Evolutionary conservation across 2,888 invertebrate genomes (phyloP).

Genomic region (Pecten maximus): DNA sequence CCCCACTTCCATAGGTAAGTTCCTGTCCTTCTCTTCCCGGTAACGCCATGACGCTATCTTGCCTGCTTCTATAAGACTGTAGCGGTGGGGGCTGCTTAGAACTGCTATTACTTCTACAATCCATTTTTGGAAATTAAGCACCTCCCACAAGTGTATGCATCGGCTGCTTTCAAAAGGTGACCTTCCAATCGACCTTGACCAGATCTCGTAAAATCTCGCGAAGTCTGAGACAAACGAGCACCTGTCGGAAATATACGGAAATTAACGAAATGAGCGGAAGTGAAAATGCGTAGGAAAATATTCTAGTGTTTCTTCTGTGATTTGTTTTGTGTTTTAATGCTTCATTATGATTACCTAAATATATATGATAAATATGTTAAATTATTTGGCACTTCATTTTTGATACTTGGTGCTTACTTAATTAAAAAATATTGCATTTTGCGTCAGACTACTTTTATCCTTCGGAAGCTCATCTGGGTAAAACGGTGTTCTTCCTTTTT

Average conservation of each 20-base stretch:
- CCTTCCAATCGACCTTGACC: conserved; percentile 14
- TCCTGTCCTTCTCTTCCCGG: conserved; percentile 81
- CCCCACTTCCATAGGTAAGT: conserved; percentile 82
- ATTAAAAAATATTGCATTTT: neutral
- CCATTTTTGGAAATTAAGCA: conserved; percentile 29
- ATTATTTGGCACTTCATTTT: neutral
- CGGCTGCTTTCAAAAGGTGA: conserved; percentile 22
- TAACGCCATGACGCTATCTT: conserved; percentile 72
- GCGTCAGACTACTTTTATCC: neutral
- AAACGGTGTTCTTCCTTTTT: conserved; percentile 70
- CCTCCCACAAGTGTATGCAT: conserved; percentile 5
- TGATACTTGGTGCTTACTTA: neutral
- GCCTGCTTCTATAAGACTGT: conserved; percentile 50
- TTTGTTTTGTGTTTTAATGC: neutral
- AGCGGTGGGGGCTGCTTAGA: neutral
- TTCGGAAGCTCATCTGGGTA: conserved; percentile 38
- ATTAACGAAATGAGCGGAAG: conserved; percentile 30
- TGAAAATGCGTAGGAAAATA: neutral
- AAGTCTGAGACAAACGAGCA: neutral
- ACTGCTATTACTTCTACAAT: neutral
- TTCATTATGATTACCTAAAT: neutral
- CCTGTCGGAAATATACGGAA: neutral
- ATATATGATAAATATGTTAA: neutral
- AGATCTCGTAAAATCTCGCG: neutral
- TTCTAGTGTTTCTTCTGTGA: neutral